Evolutionary conservation across 2,113 vertebrate species (phyloP), one percentile per base, ranked within the genome.

Genomic region (Proterorhinus semilunaris): DNA sequence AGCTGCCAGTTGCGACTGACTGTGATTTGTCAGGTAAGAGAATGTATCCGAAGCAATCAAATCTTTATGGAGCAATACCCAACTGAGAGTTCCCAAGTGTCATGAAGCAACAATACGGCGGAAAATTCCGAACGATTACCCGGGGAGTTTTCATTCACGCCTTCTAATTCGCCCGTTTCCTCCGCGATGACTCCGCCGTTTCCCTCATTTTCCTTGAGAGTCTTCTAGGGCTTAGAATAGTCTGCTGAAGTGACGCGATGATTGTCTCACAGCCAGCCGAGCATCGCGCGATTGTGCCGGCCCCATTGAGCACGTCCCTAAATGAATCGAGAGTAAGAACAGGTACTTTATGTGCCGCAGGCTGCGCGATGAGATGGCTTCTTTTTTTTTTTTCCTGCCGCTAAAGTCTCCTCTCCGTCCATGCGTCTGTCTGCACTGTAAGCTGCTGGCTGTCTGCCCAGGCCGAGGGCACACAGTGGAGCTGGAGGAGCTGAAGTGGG

Each of bases 401-500:
- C 65, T 68, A 78, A 69, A 27, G 11, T 63, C 50, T 48, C 27
- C 46, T 48, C 44, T 69, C 46, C 62, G 48, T 44, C 49, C 57
- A 13, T 51, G 43, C 51, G 72, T 68, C 44, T 58, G 55, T 67
- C 70, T 51, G 49, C 57, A 68, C 65, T 83, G 75, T 83, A 84
- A 90, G 79, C 78, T 67, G 45, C 62, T 91, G 87, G 89, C 89
- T 53, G 52, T 7, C 5, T 43, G 88, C 88, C 84, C 82, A 66
- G 78, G 73, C 70, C 79, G 81, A 80, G 69, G 65, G 86, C 81
- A 83, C 81, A 83, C 81, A 13, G 64, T 50, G 61, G 52, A 81
- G 36, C 83, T 49, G 66, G 50, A 83, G 80, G 69, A 91, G 84
- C 87, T 90, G 85, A 86, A 89, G 86, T 87, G 86, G 81, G 84